Conservation (phyloP, 2,113 vertebrate genomes). For the Echinops telfairi region DNA sequence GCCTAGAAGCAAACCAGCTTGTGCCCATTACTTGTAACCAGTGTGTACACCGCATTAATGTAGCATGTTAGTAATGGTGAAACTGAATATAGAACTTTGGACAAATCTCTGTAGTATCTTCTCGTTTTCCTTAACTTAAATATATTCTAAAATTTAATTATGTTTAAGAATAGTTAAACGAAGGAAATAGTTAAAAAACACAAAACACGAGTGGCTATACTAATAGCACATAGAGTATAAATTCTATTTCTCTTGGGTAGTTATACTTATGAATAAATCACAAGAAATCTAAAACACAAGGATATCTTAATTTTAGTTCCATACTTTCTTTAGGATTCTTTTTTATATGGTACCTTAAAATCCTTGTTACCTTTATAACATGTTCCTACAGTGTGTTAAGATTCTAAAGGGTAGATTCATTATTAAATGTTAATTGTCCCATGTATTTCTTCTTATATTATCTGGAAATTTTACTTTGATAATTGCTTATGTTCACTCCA, state of each 20-base stretch:
- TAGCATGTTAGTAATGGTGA: neutral
- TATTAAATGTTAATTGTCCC: slow-evolving; percentile 16
- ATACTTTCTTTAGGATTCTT: neutral
- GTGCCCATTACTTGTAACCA: no score
- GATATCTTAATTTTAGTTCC: neutral
- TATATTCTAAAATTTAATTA: neutral
- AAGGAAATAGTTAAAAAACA: neutral
- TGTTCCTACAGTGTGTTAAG: slow-evolving; percentile 8
- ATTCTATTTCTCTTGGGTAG: neutral
- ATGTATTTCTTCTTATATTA: slow-evolving; percentile 9
- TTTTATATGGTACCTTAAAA: neutral
- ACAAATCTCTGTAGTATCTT: neutral
- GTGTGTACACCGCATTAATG: neutral
- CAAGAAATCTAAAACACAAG: slow-evolving; percentile 26
- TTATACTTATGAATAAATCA: neutral
- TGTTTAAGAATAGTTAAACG: neutral
- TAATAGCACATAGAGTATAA: neutral
- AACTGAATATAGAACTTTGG: neutral
- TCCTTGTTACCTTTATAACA: slow-evolving; percentile 10
- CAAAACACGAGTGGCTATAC: neutral
- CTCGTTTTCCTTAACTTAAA: neutral
- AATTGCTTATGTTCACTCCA: neutral
- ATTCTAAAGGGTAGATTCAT: slow-evolving; percentile 47
- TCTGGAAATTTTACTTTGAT: slow-evolving; percentile 39
- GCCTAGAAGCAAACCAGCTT: no score